Evolutionary conservation across 2,797 vertebrate species (phyloP).

Genomic region (Falco berigora): DNA sequence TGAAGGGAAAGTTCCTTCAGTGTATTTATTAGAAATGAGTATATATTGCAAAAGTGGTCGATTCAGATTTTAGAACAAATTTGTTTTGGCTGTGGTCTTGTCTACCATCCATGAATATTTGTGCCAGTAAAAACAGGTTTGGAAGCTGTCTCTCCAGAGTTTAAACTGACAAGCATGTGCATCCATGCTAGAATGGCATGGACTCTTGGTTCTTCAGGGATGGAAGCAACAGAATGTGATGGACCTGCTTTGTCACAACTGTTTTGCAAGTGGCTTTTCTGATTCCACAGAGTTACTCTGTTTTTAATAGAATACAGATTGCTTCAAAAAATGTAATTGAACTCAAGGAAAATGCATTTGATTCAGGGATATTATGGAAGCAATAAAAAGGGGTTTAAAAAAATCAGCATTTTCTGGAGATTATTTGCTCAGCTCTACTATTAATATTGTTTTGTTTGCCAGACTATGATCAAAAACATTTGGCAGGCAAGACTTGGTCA

Average conservation of each 20-base stretch:
- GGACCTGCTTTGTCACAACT: neutral
- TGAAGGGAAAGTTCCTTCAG: neutral
- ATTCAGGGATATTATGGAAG: neutral
- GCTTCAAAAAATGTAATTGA: neutral
- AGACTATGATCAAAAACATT: conserved; percentile 60
- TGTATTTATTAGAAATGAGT: neutral
- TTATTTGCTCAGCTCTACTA: conserved; percentile 31
- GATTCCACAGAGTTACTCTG: neutral
- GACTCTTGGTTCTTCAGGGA: neutral
- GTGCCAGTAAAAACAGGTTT: neutral
- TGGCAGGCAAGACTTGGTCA: conserved; percentile 11
- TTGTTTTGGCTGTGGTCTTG: neutral
- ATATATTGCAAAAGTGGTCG: neutral
- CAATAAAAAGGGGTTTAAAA: neutral
- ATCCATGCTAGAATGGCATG: neutral
- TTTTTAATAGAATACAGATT: neutral
- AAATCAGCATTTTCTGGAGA: conserved; percentile 16
- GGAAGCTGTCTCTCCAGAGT: neutral
- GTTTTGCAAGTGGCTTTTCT: neutral
- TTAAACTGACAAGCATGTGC: neutral
- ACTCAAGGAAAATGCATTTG: neutral
- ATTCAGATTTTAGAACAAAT: neutral
- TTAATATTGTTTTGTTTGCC: conserved; percentile 44
- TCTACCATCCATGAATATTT: neutral
- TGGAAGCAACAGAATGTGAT: neutral